phyloP scores from a whole-genome alignment of 2,888 invertebrate genomes.

The Tinea trinotella region DNA sequence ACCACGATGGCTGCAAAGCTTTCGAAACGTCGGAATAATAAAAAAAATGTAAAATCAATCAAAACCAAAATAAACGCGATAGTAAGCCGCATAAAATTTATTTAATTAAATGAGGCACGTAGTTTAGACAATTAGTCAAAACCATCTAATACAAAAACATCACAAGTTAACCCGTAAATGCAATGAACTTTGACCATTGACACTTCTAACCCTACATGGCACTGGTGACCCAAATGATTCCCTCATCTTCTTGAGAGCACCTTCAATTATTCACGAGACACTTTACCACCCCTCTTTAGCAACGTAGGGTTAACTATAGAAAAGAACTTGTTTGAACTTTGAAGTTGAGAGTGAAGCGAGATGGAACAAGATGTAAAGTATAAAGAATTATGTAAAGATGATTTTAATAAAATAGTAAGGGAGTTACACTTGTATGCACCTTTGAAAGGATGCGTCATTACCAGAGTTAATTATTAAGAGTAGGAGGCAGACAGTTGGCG shows the following conservation, averaged over 20 bases:
- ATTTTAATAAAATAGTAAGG: not conserved
- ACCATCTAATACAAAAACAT: no score
- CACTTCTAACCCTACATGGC: constrained; percentile 6
- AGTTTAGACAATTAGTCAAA: no score
- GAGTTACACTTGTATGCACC: no score
- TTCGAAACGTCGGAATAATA: no score
- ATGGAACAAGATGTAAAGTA: not conserved
- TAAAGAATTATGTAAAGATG: not conserved
- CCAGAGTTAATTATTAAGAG: no score
- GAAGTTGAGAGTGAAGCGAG: constrained; percentile 11
- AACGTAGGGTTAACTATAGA: constrained; percentile 14
- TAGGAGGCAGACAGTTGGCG: no score
- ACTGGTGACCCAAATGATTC: constrained; percentile 12
- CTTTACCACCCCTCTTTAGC: not conserved
- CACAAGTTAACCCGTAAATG: not conserved
- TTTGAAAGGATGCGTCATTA: no score
- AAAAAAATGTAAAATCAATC: no score
- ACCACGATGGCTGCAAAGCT: no score
- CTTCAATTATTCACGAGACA: constrained; percentile 15
- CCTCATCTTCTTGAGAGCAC: constrained; percentile 13
- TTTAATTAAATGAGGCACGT: no score
- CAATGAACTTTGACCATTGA: not conserved
- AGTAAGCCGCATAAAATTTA: no score
- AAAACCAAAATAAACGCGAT: no score
- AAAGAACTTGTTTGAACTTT: constrained; percentile 17